Base-by-base conservation (phyloP, 2,888 invertebrate genomes). In the Fragum whitleyi region DNA sequence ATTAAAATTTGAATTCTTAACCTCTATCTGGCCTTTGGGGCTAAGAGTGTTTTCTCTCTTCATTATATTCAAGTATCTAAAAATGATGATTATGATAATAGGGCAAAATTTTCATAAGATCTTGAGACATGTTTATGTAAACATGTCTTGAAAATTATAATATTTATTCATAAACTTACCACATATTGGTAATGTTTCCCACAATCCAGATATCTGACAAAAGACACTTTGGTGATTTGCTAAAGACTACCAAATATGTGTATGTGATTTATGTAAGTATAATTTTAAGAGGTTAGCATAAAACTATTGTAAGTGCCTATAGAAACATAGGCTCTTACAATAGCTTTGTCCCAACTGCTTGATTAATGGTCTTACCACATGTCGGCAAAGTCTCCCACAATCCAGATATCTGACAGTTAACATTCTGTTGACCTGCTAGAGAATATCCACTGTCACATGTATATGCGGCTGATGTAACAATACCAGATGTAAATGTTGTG, bases 121-220 rank as follows among this genome's bases (percentile, higher is more conserved):
- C n/a, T n/a, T n/a, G n/a, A n/a, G n/a, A n/a, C n/a, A n/a, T n/a
- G n/a, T n/a, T n/a, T n/a, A n/a, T n/a, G n/a, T n/a, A n/a, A n/a
- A n/a, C n/a, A n/a, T n/a, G n/a, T n/a, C n/a, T n/a, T n/a, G n/a
- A n/a, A n/a, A n/a, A n/a, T n/a, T n/a, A n/a, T n/a, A n/a, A n/a
- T n/a, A n/a, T n/a, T n/a, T 36, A 36, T 36, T 36, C 5, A 36
- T 9, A 36, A n/a, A 6, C 21, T 77, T 77, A 85, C 84, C 76
- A 61, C 84, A 85, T 16, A 74, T 74, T 19, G 84, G 84, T 23
- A 55, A 11, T 19, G 71, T 28, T 19, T 70, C 77, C 75, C 75
- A 75, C 23, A 36, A 9, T 28, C 69, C 75, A 23, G 28, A 36
- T 14, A 69, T 23, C 28, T 6, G 47, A 29, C 75, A 75, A 1